phyloP scores from a whole-genome alignment of 2,113 vertebrate species.

The Halichoerus grypus region DNA sequence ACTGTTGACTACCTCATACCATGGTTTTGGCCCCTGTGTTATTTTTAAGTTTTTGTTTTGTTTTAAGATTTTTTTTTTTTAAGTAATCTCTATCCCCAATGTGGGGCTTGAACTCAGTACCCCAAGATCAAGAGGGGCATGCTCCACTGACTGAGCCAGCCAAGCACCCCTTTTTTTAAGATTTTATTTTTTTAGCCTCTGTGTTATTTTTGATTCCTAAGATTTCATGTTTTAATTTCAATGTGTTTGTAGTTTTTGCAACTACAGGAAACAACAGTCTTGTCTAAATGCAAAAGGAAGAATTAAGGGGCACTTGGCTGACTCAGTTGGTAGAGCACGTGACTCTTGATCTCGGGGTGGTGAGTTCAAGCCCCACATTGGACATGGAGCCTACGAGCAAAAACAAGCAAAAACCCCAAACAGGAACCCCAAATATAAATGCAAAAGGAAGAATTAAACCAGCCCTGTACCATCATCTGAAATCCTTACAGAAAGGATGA shows the following conservation, averaged over 20 bases:
- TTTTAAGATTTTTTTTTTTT: neutral
- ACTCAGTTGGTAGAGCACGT: neutral
- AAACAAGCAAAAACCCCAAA: neutral
- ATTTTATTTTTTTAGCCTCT: neutral
- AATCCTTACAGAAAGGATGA: neutral
- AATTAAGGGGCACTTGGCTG: neutral
- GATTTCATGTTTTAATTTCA: slow-evolving; percentile 61
- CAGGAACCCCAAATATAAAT: neutral
- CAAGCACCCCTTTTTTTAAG: neutral
- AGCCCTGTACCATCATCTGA: neutral
- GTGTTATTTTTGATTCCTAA: slow-evolving; percentile 44
- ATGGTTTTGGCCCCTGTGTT: neutral
- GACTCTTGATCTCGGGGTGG: neutral
- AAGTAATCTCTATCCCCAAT: neutral
- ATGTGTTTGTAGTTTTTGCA: slow-evolving; percentile 45
- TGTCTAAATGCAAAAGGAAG: slow-evolving; percentile 33
- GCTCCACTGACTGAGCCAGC: neutral
- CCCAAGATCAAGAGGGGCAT: neutral
- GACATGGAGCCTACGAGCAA: neutral
- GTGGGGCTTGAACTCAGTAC: neutral
- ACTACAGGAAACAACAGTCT: neutral
- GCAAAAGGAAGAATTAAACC: slow-evolving; percentile 33
- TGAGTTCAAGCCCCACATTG: neutral
- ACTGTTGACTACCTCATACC: neutral
- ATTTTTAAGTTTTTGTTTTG: neutral